Percentiles rank a stretch among this genome's conserved stretches.
These are phyloP conservation scores for Drosophila aff. DNA, from an alignment of 1,140 invertebrate genomes.

Conservation along the genomic window DNA sequence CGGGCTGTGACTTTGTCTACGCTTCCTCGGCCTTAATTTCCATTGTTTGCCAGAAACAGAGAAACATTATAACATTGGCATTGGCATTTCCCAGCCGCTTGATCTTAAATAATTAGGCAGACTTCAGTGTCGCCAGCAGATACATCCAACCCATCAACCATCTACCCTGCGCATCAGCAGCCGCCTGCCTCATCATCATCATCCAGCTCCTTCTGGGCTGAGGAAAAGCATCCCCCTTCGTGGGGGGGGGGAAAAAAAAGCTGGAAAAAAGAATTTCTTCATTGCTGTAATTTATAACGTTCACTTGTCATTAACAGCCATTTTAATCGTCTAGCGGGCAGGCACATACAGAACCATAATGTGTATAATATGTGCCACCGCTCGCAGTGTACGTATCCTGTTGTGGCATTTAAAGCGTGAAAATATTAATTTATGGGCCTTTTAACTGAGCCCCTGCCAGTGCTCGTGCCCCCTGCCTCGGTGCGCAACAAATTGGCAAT, in stretches of 20 bases:
- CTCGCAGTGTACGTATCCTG: background rate
- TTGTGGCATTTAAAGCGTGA: slow-evolving; percentile 77
- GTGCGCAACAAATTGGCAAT: slow-evolving; percentile 53
- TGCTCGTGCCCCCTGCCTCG: background rate
- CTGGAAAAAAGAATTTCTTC: slow-evolving; percentile 65
- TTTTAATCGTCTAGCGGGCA: slow-evolving; percentile 73
- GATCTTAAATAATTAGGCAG: slow-evolving; percentile 81
- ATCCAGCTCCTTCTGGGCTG: background rate
- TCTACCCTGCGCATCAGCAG: slow-evolving; percentile 12
- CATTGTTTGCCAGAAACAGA: slow-evolving; percentile 61
- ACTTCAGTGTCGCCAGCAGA: slow-evolving; percentile 67
- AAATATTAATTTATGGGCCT: slow-evolving; percentile 80
- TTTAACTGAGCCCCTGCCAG: slow-evolving; percentile 55
- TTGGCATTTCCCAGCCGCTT: slow-evolving; percentile 60
- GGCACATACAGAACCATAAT: slow-evolving; percentile 23
- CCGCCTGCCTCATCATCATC: background rate
- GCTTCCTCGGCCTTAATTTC: slow-evolving; percentile 61
- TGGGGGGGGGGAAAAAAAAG: slow-evolving; percentile 4
- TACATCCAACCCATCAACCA: slow-evolving; percentile 47
- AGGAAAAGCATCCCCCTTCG: slow-evolving; percentile 1
- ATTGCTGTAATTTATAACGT: slow-evolving; percentile 82
- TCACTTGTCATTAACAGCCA: slow-evolving; percentile 82
- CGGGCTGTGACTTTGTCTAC: slow-evolving; percentile 36
- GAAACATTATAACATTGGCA: slow-evolving; percentile 28
- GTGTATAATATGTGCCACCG: slow-evolving; percentile 23